phyloP scores from a whole-genome alignment of 1,140 invertebrate genomes.

The Hylaeus volcanicus region DNA sequence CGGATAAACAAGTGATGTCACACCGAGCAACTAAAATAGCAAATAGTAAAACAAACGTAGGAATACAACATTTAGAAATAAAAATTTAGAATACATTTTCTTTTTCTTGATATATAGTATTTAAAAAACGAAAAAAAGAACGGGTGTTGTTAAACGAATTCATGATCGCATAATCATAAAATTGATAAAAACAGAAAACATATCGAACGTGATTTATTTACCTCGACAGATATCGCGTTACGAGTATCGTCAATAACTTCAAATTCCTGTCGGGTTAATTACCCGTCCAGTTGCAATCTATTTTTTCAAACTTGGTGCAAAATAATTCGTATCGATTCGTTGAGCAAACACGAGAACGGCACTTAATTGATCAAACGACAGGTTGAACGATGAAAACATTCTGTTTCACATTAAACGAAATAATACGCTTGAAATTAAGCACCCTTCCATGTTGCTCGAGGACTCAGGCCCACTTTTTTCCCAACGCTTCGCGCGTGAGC shows the following conservation, averaged over 20 bases:
- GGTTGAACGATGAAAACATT: slow-evolving; percentile 9
- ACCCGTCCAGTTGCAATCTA: neutral
- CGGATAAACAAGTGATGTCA: too few relatives aligned
- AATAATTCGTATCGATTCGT: neutral
- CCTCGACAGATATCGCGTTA: neutral
- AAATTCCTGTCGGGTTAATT: slow-evolving; percentile 1
- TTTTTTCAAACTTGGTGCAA: neutral
- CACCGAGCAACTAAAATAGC: too few relatives aligned
- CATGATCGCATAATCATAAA: too few relatives aligned
- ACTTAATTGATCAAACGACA: neutral
- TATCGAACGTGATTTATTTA: neutral
- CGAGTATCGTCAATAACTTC: neutral
- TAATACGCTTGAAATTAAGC: slow-evolving; percentile 23
- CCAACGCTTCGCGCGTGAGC: slow-evolving; percentile 1
- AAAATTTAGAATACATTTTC: too few relatives aligned
- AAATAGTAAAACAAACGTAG: too few relatives aligned
- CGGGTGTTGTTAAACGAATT: too few relatives aligned
- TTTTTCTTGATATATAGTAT: too few relatives aligned
- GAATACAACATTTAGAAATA: neutral
- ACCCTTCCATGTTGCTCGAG: neutral
- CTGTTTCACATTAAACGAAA: slow-evolving; percentile 18
- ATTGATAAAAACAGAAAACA: neutral
- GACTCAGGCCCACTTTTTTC: too few relatives aligned
- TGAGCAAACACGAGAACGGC: neutral
- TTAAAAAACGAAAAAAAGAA: too few relatives aligned